These are phyloP conservation scores for Drosophila parabipectinata DNA, from an alignment of 1,140 invertebrate species.

Conservation along the genomic window DNA sequence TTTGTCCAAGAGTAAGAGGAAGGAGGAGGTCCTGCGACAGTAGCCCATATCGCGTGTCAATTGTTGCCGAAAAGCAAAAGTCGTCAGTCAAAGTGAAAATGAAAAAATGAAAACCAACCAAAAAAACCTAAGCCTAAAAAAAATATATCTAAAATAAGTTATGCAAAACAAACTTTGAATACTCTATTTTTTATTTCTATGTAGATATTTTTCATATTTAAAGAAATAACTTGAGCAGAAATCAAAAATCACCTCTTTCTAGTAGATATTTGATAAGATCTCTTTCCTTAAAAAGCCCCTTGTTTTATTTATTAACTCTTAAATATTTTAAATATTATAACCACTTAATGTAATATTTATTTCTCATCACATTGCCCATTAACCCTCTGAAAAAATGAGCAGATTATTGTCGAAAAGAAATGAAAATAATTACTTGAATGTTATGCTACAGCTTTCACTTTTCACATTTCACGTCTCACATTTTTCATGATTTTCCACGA, in stretches of 20 bases:
- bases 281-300: too few relatives aligned
- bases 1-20: neutral
- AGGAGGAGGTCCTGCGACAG: slow-evolving; percentile 8
- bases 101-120: slow-evolving; percentile 20
- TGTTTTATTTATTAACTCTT: too few relatives aligned
- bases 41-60: slow-evolving; percentile 73
- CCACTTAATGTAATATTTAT: neutral
- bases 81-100: slow-evolving; percentile 62
- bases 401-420: slow-evolving; percentile 37
- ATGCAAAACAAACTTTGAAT: neutral
- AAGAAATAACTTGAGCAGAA: too few relatives aligned
- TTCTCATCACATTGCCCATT: neutral
- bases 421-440: slow-evolving; percentile 78
- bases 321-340: too few relatives aligned
- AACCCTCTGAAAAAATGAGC: neutral
- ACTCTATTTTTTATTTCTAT: neutral
- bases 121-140: slow-evolving; percentile 14
- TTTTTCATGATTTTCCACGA: slow-evolving; percentile 29
- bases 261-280: too few relatives aligned
- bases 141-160: slow-evolving; percentile 7
- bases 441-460: slow-evolving; percentile 77
- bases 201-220: too few relatives aligned
- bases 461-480: slow-evolving; percentile 63
- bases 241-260: too few relatives aligned
- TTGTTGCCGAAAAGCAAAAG: slow-evolving; percentile 66